Evolutionary conservation across 2,797 vertebrate genomes (phyloP).

Genomic region (Malurus leucopterus): DNA sequence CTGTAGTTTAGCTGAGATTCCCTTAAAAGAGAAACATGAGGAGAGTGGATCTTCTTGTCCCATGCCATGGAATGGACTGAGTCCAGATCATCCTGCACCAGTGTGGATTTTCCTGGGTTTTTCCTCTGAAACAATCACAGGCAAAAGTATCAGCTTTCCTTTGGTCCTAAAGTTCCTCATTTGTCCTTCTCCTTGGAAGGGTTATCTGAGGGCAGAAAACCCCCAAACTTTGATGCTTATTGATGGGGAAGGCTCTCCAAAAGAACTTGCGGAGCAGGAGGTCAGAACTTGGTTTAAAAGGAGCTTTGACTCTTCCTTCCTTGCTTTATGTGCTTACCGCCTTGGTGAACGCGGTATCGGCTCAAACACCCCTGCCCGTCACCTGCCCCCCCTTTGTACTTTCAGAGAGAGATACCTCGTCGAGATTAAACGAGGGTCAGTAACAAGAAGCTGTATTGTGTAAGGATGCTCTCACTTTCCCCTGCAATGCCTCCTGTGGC

Average conservation of each 20-base stretch:
- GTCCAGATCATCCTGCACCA: background rate
- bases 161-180: background rate
- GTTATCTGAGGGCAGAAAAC: background rate
- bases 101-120: background rate
- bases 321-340: background rate
- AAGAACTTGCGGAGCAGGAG: background rate
- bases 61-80: fast-evolving
- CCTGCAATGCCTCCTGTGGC: background rate
- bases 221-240: background rate
- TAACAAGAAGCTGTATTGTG: background rate
- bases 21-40: background rate
- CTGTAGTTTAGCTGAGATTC: background rate
- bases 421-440: background rate
- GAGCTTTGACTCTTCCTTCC: background rate
- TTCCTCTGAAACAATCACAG: background rate
- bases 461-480: slow-evolving; percentile 5
- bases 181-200: background rate
- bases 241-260: background rate
- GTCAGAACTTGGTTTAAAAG: slow-evolving; percentile 10
- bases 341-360: fast-evolving
- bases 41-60: background rate
- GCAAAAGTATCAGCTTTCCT: background rate
- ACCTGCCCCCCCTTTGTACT: background rate
- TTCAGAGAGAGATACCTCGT: background rate
- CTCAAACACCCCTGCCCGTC: background rate